Evolutionary conservation across 2,888 invertebrate species (phyloP).

Genomic region (Limenitis camilla): DNA sequence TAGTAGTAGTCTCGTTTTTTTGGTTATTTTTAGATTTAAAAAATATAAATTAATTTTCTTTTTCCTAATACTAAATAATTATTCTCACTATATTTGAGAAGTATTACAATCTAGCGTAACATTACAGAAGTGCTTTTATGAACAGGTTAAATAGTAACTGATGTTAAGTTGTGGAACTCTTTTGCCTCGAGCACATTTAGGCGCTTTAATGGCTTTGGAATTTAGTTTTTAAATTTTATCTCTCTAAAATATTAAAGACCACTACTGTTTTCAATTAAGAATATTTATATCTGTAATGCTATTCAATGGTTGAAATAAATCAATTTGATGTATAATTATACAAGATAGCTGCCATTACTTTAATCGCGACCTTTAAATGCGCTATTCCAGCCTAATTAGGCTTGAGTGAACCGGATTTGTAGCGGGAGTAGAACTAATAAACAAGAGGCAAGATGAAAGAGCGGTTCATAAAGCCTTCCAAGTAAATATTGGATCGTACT

Average conservation of each 20-base stretch:
- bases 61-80: no score
- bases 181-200: no score
- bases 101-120: no score
- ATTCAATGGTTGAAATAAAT: slow-evolving; percentile 21
- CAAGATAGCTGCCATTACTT: slow-evolving; percentile 20
- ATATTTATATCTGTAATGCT: not conserved
- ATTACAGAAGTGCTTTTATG: no score
- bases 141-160: no score
- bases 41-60: no score
- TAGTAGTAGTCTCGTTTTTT: no score
- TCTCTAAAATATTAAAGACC: not conserved
- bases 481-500: slow-evolving; percentile 66
- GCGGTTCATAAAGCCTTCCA: slow-evolving; percentile 50
- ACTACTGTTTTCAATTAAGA: not conserved
- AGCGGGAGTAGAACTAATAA: slow-evolving; percentile 57
- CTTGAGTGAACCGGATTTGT: slow-evolving; percentile 43
- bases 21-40: no score
- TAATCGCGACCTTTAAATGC: slow-evolving; percentile 35
- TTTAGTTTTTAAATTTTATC: no score
- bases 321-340: slow-evolving; percentile 10
- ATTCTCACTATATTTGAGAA: no score
- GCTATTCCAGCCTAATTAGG: slow-evolving; percentile 45
- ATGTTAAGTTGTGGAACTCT: no score
- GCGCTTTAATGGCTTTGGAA: no score
- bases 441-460: slow-evolving; percentile 56